Evolutionary conservation across 2,888 invertebrate genomes (phyloP), one percentile per base, ranked within the genome.

Genomic region (Oligia strigilis): DNA sequence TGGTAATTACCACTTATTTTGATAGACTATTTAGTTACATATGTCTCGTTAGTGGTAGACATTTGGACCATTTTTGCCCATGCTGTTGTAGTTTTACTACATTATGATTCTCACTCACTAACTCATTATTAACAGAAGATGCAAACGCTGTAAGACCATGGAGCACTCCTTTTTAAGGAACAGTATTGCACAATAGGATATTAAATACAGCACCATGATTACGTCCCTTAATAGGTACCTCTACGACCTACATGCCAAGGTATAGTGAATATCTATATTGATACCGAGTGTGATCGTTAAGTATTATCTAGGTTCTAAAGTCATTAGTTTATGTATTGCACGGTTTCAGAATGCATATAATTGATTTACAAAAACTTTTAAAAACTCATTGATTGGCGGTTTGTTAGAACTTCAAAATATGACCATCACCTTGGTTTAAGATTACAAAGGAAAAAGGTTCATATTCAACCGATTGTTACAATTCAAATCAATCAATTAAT

Each of bases 281-380:
- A 23, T 43, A 64, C 74, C 11, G 0, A 17, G 3, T 19, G 5
- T 23, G 4, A 64, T 19, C 2, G 6, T 23, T 29, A 8, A 58
- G 11, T 5, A 36, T 75, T 49, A n/a, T 40, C 17, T 72, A 23
- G 0, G 36, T 17, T n/a, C 75, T 72, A 73, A 40, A 75, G 75
- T 75, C 79, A 82, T 78, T 75, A 65, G 60, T 78, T 46, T 17
- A 11, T 36, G 1, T 75, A 77, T 76, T 76, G 58, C 66, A 77
- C 67, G 11, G 19, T 52, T 60, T 49, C 4, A 29, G 17, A 17
- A 67, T 9, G 52, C 19, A 4, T 36, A 5, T n/a, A 75, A 46
- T 14, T 36, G 1, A 9, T 76, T 46, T 0, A n/a, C 9, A 36
- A n/a, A 6, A 43, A 1, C n/a, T 49, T n/a, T 19, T 11, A 13